These are phyloP conservation scores for Chaenocephalus aceratus DNA, from an alignment of 2,113 vertebrate genomes.

Conservation along the genomic window DNA sequence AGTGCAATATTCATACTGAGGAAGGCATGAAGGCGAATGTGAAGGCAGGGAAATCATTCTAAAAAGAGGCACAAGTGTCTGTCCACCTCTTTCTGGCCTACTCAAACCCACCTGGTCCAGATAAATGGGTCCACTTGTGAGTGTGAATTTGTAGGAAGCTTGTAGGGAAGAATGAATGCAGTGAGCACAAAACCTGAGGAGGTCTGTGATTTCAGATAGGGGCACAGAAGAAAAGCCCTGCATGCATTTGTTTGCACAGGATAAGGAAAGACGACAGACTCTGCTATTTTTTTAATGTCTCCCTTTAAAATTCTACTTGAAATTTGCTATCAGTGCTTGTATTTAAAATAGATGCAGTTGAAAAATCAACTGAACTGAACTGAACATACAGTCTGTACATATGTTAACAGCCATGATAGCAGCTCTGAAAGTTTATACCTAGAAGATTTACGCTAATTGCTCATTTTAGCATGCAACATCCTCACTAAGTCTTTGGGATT, in stretches of 20 bases:
- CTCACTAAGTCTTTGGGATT: background rate
- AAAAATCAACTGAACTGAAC: background rate
- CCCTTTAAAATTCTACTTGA: background rate
- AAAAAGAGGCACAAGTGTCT: conserved; percentile 19
- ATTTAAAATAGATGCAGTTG: background rate
- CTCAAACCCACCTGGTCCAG: conserved; percentile 13
- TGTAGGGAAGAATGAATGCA: background rate
- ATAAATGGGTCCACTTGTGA: conserved; percentile 12
- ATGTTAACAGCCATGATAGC: background rate
- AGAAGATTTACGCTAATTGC: background rate
- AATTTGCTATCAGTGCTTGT: background rate
- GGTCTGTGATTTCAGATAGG: background rate
- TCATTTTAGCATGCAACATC: background rate
- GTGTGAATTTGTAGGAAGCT: background rate
- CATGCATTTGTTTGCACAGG: too few species aligned
- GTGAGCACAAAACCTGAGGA: background rate
- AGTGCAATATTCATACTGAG: conserved; percentile 26
- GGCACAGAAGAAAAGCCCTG: too few species aligned
- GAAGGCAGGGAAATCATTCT: conserved; percentile 31
- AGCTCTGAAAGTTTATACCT: background rate
- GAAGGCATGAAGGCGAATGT: conserved; percentile 12
- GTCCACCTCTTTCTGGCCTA: conserved; percentile 27
- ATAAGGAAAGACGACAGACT: too few species aligned
- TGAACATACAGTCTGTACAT: background rate
- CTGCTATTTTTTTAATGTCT: background rate